Percentiles rank a stretch among this genome's conserved stretches.
These are phyloP conservation scores for Chunga burmeisteri DNA, from an alignment of 2,113 vertebrate genomes.

Conservation along the genomic window DNA sequence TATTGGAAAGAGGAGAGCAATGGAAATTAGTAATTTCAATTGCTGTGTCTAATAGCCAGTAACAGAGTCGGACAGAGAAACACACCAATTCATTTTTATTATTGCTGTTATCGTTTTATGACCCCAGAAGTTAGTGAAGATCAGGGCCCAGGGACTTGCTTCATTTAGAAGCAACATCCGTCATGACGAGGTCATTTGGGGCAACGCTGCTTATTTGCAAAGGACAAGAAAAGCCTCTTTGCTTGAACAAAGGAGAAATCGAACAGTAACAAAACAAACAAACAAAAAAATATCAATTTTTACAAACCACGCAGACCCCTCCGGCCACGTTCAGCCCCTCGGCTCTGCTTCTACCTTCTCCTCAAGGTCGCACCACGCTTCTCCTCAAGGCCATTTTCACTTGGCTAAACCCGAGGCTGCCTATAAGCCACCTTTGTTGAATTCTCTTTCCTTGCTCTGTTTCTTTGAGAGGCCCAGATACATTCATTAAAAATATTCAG, in stretches of 20 bases:
- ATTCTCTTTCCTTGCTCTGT: not conserved
- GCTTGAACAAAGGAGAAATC: not conserved
- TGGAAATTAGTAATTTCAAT: not conserved
- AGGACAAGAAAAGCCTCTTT: not conserved
- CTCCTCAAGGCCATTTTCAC: not conserved
- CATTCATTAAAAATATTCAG: not conserved
- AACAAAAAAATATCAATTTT: not conserved
- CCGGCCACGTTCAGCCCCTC: not conserved
- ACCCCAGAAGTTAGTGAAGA: not conserved
- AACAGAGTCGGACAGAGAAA: not conserved
- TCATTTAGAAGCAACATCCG: not conserved
- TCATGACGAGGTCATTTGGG: not conserved
- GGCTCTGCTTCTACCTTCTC: not conserved
- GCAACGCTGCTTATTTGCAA: not conserved
- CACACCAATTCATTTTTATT: not conserved
- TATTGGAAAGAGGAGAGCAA: not conserved
- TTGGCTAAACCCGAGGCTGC: not conserved
- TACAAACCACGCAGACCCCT: not conserved
- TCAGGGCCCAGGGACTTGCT: not conserved
- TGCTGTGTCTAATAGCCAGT: not conserved
- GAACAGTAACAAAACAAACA: not conserved
- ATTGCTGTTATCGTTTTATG: not conserved
- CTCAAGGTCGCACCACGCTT: not conserved
- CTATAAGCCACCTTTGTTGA: not conserved
- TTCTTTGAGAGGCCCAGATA: not conserved